Evolutionary conservation across 2,797 vertebrate genomes (phyloP).

Genomic region (Halcyon leucocephala): DNA sequence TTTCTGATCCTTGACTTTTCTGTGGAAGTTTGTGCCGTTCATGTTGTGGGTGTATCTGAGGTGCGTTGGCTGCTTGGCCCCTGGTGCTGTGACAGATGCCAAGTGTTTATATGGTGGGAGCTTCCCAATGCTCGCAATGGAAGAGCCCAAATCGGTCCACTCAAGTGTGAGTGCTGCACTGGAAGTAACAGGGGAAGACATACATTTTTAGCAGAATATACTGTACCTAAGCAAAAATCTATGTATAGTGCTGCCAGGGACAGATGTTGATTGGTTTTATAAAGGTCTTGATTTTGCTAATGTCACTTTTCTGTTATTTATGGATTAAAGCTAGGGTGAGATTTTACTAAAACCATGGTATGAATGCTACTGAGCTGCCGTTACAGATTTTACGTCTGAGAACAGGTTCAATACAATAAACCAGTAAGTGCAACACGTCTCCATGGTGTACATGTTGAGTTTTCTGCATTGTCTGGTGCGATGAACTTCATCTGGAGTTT

Average conservation of each 20-base stretch:
- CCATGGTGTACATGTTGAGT: background rate
- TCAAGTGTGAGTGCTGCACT: no score
- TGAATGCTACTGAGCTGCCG: rapidly evolving
- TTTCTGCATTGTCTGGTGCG: background rate
- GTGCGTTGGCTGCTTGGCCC: background rate
- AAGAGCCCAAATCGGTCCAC: background rate
- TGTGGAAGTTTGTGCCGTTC: background rate
- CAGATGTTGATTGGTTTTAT: background rate
- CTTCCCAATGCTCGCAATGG: background rate
- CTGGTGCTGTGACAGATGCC: no score
- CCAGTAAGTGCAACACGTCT: background rate
- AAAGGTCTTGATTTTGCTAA: background rate
- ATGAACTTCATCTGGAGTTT: background rate
- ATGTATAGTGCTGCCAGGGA: background rate
- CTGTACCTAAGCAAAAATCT: background rate
- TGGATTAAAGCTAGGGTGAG: background rate
- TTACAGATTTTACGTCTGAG: background rate
- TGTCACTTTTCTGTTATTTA: background rate
- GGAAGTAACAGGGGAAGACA: rapidly evolving
- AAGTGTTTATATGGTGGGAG: background rate
- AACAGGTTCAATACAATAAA: background rate
- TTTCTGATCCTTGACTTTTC: background rate
- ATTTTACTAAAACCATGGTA: background rate
- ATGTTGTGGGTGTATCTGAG: background rate
- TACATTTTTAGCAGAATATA: background rate